Evolutionary conservation across 2,113 vertebrate genomes (phyloP), one percentile per base, ranked within the genome.

Genomic region (Hemiprocne comata): DNA sequence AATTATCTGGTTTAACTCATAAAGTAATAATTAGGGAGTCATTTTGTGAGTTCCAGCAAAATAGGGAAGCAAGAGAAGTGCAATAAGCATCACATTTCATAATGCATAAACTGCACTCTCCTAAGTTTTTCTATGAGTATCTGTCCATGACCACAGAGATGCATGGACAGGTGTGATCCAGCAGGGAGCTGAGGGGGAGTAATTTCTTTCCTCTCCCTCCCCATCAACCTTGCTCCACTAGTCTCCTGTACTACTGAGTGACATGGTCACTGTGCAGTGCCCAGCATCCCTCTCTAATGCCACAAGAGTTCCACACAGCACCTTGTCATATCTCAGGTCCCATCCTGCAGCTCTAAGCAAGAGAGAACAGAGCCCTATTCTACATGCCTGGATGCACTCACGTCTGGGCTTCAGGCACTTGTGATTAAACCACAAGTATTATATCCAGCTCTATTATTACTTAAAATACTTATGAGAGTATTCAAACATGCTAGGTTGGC

Each of bases 11-110:
- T 74, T 95, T 70, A 85, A 70, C 11, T 67, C 33, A 57, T 58
- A 82, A 85, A 84, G 33, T 65, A 93, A 87, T 67, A 33, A 40
- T 70, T 85, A 78, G 25, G 46, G 40, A 87, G 4, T 6, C 57
- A 31, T 85, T 87, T 91, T 31, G 23, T 54, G 38, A 77, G 9
- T 66, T 91, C 14, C n/a, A 82, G 64, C 38, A 91, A 91, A 91
- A 78, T 10, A 78, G 31, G 44, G 54, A 82, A 91, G 44, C 18
- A 61, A 75, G 26, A 11, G n/a, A 87, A 85, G 23, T 46, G 15
- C 1, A 34, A 46, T 66, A 91, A 85, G 13, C 67, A 82, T 73
- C 54, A 46, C n/a, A 17, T 91, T 91, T 95, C 81, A 23, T 89
- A 75, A 64, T 24, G 36, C 31, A 75, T 71, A 48, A 75, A 72